Evolutionary conservation across 2,113 vertebrate genomes (phyloP).

Genomic region (Gymnorhina tibicen): DNA sequence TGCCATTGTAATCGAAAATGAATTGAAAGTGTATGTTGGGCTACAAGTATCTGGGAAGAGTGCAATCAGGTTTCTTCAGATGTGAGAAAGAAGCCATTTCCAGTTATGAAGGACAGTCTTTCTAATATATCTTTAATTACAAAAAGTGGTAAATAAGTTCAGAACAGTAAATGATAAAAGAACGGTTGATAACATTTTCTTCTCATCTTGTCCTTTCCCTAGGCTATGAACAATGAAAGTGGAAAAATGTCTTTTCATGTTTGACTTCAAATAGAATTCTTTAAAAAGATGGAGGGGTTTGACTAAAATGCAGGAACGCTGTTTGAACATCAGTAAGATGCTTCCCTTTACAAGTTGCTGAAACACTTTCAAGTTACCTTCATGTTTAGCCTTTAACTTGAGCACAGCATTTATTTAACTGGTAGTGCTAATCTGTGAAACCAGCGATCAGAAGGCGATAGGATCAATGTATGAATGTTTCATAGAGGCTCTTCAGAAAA

Average conservation of each 20-base stretch:
- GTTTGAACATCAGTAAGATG: neutral
- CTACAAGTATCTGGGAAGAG: neutral
- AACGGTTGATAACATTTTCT: neutral
- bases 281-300: neutral
- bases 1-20: neutral
- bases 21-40: neutral
- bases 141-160: conserved; percentile 4
- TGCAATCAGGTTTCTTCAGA: neutral
- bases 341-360: neutral
- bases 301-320: neutral
- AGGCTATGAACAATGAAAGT: neutral
- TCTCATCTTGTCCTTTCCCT: neutral
- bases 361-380: conserved; percentile 8
- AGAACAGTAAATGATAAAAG: neutral
- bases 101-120: neutral
- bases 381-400: neutral
- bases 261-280: neutral
- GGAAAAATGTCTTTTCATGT: neutral
- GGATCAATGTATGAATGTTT: neutral
- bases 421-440: neutral
- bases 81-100: neutral
- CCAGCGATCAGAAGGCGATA: neutral
- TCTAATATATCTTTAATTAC: neutral
- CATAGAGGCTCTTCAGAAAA: neutral
- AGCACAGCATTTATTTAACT: neutral